phyloP scores from a whole-genome alignment of 2,797 vertebrate species.

The Xiphorhynchus erythropygius region DNA sequence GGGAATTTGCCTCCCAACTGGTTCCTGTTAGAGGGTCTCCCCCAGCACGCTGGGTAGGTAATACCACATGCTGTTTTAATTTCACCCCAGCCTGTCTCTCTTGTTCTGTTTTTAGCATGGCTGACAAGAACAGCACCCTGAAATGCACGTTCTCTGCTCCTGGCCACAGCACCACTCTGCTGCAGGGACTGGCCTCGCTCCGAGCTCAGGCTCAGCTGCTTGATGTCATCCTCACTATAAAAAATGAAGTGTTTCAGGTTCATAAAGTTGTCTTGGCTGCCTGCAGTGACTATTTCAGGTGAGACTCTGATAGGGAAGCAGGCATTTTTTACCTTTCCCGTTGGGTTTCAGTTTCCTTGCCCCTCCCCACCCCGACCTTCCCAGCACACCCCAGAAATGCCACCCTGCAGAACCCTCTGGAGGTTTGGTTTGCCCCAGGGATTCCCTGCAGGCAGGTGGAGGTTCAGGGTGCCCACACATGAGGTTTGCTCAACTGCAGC shows the following conservation, averaged over 20 bases:
- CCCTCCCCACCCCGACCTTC: not conserved
- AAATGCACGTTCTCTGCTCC: conserved; percentile 94
- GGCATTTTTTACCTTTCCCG: not conserved
- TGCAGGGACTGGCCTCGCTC: conserved; percentile 90
- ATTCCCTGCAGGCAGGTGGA: not conserved
- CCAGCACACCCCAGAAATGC: not conserved
- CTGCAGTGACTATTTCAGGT: conserved; percentile 99
- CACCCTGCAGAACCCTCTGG: not conserved
- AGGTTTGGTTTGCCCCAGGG: not conserved
- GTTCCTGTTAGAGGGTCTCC: not conserved
- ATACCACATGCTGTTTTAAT: not conserved
- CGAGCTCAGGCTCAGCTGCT: conserved; percentile 92
- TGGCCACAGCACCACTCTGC: conserved; percentile 89
- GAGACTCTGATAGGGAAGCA: conserved; percentile 46
- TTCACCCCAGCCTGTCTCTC: conserved; percentile 30
- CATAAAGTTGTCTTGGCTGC: conserved; percentile 96
- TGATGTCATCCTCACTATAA: conserved; percentile 92
- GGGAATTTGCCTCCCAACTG: not conserved
- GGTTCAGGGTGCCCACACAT: not conserved
- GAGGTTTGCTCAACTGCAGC: not conserved
- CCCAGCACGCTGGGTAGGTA: conserved; percentile 11
- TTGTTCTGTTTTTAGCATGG: conserved; percentile 86
- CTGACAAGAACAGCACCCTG: conserved; percentile 90
- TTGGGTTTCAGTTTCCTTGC: not conserved
- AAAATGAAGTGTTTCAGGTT: conserved; percentile 91